phyloP scores from a whole-genome alignment of 2,888 invertebrate species.

The Thereva nobilitata region DNA sequence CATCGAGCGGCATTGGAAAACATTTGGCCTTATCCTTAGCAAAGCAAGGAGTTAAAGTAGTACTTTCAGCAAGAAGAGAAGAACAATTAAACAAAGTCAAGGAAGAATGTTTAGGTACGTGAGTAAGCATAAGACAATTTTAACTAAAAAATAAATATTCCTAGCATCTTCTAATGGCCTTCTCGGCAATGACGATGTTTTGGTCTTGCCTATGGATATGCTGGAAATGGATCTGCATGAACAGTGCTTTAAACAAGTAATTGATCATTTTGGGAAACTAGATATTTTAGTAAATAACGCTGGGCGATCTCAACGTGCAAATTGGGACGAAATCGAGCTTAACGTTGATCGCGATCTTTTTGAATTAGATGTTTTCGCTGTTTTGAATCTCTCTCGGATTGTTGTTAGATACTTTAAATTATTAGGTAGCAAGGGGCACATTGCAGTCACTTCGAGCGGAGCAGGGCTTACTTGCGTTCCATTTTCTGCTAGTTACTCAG shows the following conservation, averaged over 20 bases:
- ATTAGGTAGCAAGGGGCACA: constrained; percentile 62
- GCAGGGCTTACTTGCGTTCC: constrained; percentile 72
- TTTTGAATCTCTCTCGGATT: constrained; percentile 70
- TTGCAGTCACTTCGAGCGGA: constrained; percentile 75
- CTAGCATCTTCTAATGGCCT: constrained; percentile 52
- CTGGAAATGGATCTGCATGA: constrained; percentile 65
- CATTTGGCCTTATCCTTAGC: constrained; percentile 70
- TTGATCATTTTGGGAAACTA: constrained; percentile 71
- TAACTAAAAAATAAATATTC: neutral
- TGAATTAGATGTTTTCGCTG: constrained; percentile 76
- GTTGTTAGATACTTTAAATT: constrained; percentile 67
- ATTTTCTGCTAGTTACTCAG: constrained; percentile 72
- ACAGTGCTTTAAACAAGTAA: constrained; percentile 63
- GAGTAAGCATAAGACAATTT: constrained; percentile 48
- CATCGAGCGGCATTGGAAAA: constrained; percentile 83
- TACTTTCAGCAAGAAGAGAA: constrained; percentile 69
- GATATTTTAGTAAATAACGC: constrained; percentile 83
- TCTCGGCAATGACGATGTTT: constrained; percentile 64
- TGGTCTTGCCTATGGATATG: constrained; percentile 72
- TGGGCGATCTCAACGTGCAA: constrained; percentile 75
- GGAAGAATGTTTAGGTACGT: constrained; percentile 63
- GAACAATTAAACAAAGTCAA: constrained; percentile 69
- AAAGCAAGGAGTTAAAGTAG: constrained; percentile 67
- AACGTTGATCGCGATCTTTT: constrained; percentile 75
- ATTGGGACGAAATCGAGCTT: constrained; percentile 71